Conservation (phyloP, 2,797 vertebrate genomes). For the Sandelia bainsii region DNA sequence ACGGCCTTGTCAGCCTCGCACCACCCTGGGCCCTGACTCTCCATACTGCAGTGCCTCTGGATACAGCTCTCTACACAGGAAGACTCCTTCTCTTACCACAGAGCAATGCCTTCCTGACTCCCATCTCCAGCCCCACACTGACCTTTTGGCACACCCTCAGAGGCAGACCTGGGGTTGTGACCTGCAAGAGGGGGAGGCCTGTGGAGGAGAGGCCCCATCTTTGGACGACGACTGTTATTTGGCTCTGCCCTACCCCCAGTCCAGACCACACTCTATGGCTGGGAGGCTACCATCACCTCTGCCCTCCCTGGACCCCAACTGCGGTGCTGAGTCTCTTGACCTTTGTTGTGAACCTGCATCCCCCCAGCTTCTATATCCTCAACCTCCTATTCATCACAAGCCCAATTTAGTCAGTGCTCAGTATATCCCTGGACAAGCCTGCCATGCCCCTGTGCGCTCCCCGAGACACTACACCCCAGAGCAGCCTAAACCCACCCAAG, state of each 20-base stretch:
- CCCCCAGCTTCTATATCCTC: constrained; percentile 67
- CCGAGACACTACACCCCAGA: constrained; percentile 72
- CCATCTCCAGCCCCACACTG: constrained; percentile 56
- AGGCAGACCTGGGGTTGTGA: constrained; percentile 79
- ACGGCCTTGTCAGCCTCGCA: constrained; percentile 84
- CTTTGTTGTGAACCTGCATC: constrained; percentile 74
- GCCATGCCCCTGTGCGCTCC: constrained; percentile 67
- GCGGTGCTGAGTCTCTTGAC: constrained; percentile 70
- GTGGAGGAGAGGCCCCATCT: constrained; percentile 70
- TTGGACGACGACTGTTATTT: constrained; percentile 78
- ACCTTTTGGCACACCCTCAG: constrained; percentile 75
- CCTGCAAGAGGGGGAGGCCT: constrained; percentile 68
- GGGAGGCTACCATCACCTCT: constrained; percentile 75
- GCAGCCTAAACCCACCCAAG: constrained; percentile 62
- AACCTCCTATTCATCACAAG: constrained; percentile 73
- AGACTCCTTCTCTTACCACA: constrained; percentile 70
- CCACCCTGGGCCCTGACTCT: constrained; percentile 81
- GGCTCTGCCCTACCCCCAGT: constrained; percentile 73
- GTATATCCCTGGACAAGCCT: constrained; percentile 83
- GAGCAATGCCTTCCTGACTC: constrained; percentile 69
- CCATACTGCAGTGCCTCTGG: constrained; percentile 66
- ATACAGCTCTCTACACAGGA: constrained; percentile 81
- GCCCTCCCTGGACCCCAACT: constrained; percentile 77
- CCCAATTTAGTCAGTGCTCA: constrained; percentile 85
- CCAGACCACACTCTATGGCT: constrained; percentile 70